A percentile compares a stretch with the other conserved stretches of the same genome.
Conservation (phyloP, 2,888 invertebrate species). For the Melanargia galathea region DNA sequence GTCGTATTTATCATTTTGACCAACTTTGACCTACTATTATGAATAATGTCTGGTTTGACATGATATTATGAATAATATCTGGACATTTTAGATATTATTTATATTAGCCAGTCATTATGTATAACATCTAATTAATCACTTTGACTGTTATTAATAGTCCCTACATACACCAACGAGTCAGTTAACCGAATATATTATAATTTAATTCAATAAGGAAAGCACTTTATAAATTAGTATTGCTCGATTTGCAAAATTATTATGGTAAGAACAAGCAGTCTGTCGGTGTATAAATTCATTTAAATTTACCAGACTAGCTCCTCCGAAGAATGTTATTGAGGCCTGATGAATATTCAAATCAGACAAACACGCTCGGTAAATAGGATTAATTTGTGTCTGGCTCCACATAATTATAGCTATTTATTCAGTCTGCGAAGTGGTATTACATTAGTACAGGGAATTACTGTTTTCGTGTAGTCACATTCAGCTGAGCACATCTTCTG, state of each 20-base stretch:
- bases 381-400: slow-evolving; percentile 51
- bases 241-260: background rate
- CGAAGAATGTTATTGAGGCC: slow-evolving; percentile 49
- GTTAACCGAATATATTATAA: no score
- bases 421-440: slow-evolving; percentile 20
- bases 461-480: slow-evolving; percentile 6
- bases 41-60: no score
- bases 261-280: slow-evolving; percentile 10
- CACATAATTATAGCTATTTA: slow-evolving; percentile 38
- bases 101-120: no score
- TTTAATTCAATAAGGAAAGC: no score
- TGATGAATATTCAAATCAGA: slow-evolving; percentile 52
- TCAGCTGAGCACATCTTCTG: background rate
- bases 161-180: no score
- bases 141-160: no score
- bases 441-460: slow-evolving; percentile 18
- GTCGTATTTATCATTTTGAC: no score
- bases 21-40: no score
- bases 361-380: slow-evolving; percentile 47
- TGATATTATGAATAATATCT: no score
- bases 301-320: slow-evolving; percentile 40
- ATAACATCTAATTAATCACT: no score
- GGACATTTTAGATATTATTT: no score
- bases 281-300: slow-evolving; percentile 34
- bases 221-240: background rate